Conservation (phyloP, 2,797 vertebrate species). For the Leptodactylus fallax region DNA sequence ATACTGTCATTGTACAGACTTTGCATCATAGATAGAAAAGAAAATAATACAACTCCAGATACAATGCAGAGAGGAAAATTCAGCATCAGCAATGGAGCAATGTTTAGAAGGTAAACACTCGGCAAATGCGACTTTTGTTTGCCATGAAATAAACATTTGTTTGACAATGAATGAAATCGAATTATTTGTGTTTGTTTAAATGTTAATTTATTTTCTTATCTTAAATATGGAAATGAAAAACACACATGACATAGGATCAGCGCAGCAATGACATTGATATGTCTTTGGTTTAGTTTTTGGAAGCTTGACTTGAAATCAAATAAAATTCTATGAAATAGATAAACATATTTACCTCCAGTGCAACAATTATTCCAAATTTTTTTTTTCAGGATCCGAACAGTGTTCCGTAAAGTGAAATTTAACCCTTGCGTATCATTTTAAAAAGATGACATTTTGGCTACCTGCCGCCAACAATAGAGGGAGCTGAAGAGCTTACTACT, state of each 20-base stretch:
- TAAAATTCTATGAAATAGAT: not conserved
- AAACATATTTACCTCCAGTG: not conserved
- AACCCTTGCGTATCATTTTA: too few relatives aligned
- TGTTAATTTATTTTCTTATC: slow-evolving; percentile 57
- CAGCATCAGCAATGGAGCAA: not conserved
- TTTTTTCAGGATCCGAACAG: too few relatives aligned
- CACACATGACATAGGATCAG: slow-evolving; percentile 29
- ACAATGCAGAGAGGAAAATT: slow-evolving; percentile 6
- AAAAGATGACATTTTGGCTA: too few relatives aligned
- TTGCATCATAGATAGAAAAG: slow-evolving; percentile 33
- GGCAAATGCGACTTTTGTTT: slow-evolving; percentile 39
- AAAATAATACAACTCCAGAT: slow-evolving; percentile 29
- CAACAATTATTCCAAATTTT: not conserved
- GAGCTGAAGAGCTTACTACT: too few relatives aligned
- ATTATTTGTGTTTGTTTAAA: slow-evolving; percentile 54
- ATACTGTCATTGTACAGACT: slow-evolving; percentile 52
- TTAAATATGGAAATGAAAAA: slow-evolving; percentile 56
- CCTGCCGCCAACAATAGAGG: too few relatives aligned
- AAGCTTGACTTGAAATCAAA: not conserved
- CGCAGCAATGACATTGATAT: slow-evolving; percentile 49
- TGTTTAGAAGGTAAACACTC: slow-evolving; percentile 29
- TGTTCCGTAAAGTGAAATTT: too few relatives aligned
- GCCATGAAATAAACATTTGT: slow-evolving; percentile 46
- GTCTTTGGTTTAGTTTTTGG: slow-evolving; percentile 42
- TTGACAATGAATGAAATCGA: slow-evolving; percentile 35